phyloP scores from a whole-genome alignment of 2,797 vertebrate genomes.

The Caiman crocodilus region DNA sequence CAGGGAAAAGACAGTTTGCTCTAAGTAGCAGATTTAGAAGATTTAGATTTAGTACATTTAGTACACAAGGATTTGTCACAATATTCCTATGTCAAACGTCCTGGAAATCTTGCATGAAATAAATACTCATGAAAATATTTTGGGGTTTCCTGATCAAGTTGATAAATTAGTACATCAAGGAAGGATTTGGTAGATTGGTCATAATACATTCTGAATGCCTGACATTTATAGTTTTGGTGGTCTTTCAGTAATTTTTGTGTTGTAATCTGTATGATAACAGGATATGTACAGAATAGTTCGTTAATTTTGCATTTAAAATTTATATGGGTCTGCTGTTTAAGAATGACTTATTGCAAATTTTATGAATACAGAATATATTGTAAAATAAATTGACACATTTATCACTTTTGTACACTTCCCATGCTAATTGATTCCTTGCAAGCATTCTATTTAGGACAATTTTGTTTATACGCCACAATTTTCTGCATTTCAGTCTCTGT shows the following conservation, averaged over 20 bases:
- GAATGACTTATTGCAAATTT: not conserved
- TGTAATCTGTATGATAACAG: not conserved
- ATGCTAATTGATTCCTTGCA: not conserved
- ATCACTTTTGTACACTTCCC: not conserved
- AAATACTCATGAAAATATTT: not conserved
- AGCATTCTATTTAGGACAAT: not conserved
- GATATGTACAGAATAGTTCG: not conserved
- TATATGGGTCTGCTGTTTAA: not conserved
- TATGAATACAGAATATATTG: not conserved
- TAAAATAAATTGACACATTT: not conserved
- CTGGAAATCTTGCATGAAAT: not conserved
- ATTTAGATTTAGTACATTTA: not conserved
- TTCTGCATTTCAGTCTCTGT: not conserved
- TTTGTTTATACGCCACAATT: conserved; percentile 47
- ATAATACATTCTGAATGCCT: not conserved
- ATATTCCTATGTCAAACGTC: not conserved
- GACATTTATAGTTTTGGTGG: not conserved
- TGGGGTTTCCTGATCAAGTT: too few relatives aligned
- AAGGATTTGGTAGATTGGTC: not conserved
- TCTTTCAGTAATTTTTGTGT: not conserved
- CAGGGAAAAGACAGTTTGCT: not conserved
- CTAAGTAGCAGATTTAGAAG: not conserved
- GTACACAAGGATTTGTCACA: not conserved
- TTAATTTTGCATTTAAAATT: not conserved
- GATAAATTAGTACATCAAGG: not conserved